Base-by-base conservation (phyloP, 1,140 invertebrate genomes). In the Drosophila nannoptera region DNA sequence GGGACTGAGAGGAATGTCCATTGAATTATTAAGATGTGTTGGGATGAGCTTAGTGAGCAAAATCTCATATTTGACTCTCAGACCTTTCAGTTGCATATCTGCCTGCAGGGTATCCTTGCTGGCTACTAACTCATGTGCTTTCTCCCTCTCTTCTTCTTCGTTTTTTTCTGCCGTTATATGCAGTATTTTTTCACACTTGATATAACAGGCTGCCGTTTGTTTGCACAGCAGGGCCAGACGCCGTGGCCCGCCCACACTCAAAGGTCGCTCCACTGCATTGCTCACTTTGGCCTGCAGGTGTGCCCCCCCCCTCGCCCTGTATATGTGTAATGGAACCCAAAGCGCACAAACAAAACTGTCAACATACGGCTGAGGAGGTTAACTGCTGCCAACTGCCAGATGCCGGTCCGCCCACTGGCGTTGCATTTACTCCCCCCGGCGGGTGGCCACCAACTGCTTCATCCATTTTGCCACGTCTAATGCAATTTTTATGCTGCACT, bases 401-500 rank as follows among this genome's bases (percentile, higher is more conserved):
- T 49, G 66, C 33, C 31, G 16, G 49, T 45, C 14, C 35, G n/a
- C 29, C 14, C n/a, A 11, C 36, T 22, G 38, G 9, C 14, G 33
- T 31, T 38, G 11, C 8, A 31, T n/a, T 9, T 4, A 4, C 22
- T 32, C 11, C 40, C 36, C 33, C 32, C 43, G 14, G 11, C 22
- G 16, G 32, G 5, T 33, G n/a, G 4, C 32, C 22, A 16, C 8
- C 33, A 31, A 72, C 70, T 59, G 42, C 48, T 49, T 53, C 11
- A 40, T 60, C 63, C 65, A 58, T 52, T 78, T 78, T 76, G 72
- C 58, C 63, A 55, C 61, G 38, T 43, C 80, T 83, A 83, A 83
- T 83, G 78, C 78, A 84, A 83, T 83, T 84, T 73, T 78, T 84
- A 83, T 78, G 78, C 80, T 78, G 78, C 80, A 76, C 64, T 84